phyloP scores from a whole-genome alignment of 2,888 invertebrate genomes.

The Lycocerus yunnanus region DNA sequence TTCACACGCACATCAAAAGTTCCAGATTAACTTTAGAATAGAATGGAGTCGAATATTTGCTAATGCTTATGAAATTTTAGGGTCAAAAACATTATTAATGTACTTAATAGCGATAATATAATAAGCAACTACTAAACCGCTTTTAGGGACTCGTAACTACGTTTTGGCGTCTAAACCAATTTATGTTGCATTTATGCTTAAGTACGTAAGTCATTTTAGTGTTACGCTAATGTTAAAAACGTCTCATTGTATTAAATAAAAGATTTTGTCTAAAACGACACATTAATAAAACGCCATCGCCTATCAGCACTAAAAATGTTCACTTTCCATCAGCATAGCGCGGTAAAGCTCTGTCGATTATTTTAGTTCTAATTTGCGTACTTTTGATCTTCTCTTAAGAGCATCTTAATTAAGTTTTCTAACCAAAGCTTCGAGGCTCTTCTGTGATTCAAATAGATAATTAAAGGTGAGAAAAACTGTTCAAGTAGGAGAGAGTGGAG shows the following conservation, averaged over 20 bases:
- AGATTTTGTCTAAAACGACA: neutral
- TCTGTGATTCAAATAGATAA: neutral
- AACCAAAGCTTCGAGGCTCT: neutral
- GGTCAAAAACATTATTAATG: slow-evolving; percentile 4
- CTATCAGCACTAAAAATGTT: neutral
- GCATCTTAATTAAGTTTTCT: neutral
- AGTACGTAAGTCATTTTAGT: neutral
- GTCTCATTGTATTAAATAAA: neutral
- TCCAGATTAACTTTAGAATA: slow-evolving; percentile 11
- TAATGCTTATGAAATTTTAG: neutral
- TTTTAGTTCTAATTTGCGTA: neutral
- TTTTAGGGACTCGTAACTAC: neutral
- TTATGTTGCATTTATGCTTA: neutral
- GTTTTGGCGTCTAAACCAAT: neutral
- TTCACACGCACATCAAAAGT: slow-evolving; percentile 12
- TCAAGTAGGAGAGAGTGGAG: neutral
- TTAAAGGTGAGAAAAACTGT: neutral
- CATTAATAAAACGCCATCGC: neutral
- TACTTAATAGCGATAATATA: neutral
- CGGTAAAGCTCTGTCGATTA: neutral
- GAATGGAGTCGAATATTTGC: neutral
- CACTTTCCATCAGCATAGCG: neutral
- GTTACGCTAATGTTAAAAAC: neutral
- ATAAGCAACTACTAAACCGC: neutral
- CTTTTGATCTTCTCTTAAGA: neutral